Evolutionary conservation across 37 sponge, comb jelly and placozoan genomes (phyloP), one percentile per base, ranked within the genome.

Genomic region (Diacarnus erythraeanus): DNA sequence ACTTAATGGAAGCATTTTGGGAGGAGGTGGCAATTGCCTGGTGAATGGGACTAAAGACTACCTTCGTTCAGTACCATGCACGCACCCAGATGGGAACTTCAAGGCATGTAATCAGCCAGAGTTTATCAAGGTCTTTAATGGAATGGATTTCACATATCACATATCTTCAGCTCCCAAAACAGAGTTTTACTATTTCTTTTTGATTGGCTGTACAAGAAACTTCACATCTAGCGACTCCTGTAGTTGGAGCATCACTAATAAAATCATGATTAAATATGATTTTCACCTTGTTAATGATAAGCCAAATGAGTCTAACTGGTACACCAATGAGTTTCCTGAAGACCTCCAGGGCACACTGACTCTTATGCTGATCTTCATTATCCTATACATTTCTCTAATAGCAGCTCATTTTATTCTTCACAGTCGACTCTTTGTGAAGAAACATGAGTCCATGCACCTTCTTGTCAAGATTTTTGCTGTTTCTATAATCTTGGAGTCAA

Each of bases 321-420:
- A 87, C 51, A 67, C 72, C 21, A 67, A 83, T n/a, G 84, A 91
- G 69, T 91, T 91, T 40, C 76, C 92, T 25, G 77, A 68, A 42
- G 69, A 91, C 26, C 39, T 74, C 20, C 38, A 83, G 15, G 88
- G 88, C 15, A 42, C 83, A 25, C 60, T 87, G 34, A 18, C 83
- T 30, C 27, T 74, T 17, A 34, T 42, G 23, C 3, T 91, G 20
- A 15, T 87, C 21, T 75, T 88, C 66, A 63, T 57, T 36, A 40
- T 79, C 47, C n/a, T 69, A 35, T 87, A 87, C 51, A 18, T 73
- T 38, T 33, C 57, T 23, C 71, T 91, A 23, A n/a, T 84, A 3
- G 42, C 64, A 5, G 27, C 75, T 26, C 90, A 89, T 33, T n/a
- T 80, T 2, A 25, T 79, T 18, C 41, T 86, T 37, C 74, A 82